Percentiles rank a stretch among this genome's conserved stretches.
Conservation (phyloP, 2,113 vertebrate genomes). For the Macquaria australasica region DNA sequence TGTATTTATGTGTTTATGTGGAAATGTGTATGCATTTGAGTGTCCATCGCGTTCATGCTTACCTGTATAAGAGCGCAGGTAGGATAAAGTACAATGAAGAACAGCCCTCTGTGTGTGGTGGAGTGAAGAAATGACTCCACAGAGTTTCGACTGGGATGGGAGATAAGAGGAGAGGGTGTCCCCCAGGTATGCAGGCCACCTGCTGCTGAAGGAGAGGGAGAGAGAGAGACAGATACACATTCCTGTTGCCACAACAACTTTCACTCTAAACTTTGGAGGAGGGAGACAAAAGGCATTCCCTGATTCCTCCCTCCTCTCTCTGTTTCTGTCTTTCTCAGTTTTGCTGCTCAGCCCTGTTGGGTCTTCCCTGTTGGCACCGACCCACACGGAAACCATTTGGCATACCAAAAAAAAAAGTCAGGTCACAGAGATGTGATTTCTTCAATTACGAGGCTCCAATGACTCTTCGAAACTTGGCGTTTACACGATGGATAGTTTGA, state of each 20-base stretch:
- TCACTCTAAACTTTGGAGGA: constrained; percentile 34
- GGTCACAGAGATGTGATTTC: background rate
- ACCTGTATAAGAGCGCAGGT: background rate
- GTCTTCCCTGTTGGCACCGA: constrained; percentile 54
- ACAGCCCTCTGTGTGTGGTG: background rate
- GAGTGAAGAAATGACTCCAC: constrained; percentile 14
- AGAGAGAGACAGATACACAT: constrained; percentile 29
- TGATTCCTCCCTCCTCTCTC: constrained; percentile 36
- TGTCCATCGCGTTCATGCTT: background rate
- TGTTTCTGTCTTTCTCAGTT: constrained; percentile 25
- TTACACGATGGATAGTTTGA: background rate
- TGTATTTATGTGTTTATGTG: background rate
- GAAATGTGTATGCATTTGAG: background rate
- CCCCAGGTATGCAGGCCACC: constrained; percentile 48
- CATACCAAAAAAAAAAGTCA: background rate
- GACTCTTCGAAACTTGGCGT: constrained; percentile 16
- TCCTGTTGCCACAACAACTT: constrained; percentile 44
- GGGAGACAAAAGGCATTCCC: constrained; percentile 28
- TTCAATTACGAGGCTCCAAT: background rate
- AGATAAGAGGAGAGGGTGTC: constrained; percentile 45
- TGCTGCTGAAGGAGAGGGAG: background rate
- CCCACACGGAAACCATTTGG: constrained; percentile 58
- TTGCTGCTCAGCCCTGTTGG: background rate
- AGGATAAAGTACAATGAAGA: background rate
- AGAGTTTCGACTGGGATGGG: constrained; percentile 34